Conservation (phyloP, 2,113 vertebrate species). For the Apteryx owenii region DNA sequence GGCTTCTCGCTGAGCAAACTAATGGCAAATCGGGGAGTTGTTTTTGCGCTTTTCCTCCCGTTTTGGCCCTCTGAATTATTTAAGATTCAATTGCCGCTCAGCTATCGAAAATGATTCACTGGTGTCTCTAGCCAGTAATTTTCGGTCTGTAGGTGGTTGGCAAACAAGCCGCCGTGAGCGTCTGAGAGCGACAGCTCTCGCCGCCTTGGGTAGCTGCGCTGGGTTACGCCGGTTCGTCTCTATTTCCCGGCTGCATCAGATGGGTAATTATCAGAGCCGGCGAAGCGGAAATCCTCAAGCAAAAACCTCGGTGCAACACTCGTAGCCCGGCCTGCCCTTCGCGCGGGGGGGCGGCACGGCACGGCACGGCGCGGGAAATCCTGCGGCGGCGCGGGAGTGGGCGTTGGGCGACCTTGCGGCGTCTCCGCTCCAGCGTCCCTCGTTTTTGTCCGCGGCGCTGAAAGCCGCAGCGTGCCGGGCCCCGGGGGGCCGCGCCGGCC, state of each 20-base stretch:
- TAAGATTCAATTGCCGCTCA: not conserved
- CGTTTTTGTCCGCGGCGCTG: conserved; percentile 42
- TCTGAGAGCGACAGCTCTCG: not conserved
- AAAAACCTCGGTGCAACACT: too few relatives aligned
- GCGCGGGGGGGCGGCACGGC: too few relatives aligned
- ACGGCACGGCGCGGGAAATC: too few relatives aligned
- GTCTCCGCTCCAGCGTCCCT: conserved; percentile 22
- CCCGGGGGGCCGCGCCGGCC: conserved; percentile 17
- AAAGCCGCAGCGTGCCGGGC: conserved; percentile 57
- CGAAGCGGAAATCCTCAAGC: too few relatives aligned
- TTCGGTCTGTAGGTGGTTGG: not conserved
- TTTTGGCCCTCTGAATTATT: not conserved
- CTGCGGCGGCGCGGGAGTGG: too few relatives aligned
- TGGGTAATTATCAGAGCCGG: too few relatives aligned
- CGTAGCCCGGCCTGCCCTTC: too few relatives aligned
- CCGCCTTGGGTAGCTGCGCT: too few relatives aligned
- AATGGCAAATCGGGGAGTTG: not conserved
- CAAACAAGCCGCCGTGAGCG: not conserved
- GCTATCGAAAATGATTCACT: not conserved
- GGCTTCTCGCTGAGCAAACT: too few relatives aligned
- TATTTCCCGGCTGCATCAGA: too few relatives aligned
- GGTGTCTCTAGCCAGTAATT: not conserved
- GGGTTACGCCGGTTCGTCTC: too few relatives aligned
- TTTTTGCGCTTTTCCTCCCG: not conserved
- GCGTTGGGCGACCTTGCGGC: not conserved